These are phyloP conservation scores for Condylura cristata DNA, from an alignment of 2,113 vertebrate genomes.

Conservation along the genomic window DNA sequence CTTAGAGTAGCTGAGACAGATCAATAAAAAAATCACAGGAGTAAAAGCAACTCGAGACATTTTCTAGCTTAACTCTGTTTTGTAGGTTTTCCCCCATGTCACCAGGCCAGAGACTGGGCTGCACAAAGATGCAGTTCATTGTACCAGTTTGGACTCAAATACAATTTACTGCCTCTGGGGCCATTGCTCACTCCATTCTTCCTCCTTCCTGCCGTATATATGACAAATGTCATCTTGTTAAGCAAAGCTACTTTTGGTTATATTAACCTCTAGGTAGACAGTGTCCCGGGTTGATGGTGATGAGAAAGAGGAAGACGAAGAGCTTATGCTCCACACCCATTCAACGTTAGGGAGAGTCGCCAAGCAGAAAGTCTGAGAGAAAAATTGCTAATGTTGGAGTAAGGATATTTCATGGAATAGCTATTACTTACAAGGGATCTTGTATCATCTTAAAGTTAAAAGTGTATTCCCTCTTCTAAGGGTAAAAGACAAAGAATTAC, in stretches of 20 bases:
- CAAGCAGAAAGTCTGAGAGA: not conserved
- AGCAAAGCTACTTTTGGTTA: not conserved
- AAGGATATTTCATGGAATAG: not conserved
- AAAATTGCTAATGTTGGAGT: not conserved
- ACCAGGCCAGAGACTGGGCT: not conserved
- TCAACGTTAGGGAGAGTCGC: not conserved
- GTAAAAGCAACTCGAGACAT: not conserved
- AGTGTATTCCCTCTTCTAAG: not conserved
- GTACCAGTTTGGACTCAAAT: not conserved
- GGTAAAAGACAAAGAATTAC: not conserved
- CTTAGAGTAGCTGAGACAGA: not conserved
- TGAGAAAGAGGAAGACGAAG: not conserved
- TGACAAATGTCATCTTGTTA: not conserved
- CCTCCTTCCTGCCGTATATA: too few relatives aligned
- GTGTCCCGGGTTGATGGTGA: not conserved
- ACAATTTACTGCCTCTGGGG: not conserved
- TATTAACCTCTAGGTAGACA: not conserved
- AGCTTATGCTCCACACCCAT: not conserved
- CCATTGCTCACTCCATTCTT: not conserved
- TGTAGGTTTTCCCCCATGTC: not conserved
- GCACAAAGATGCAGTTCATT: not conserved
- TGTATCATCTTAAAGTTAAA: not conserved
- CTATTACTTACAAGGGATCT: not conserved
- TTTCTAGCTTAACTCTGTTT: not conserved
- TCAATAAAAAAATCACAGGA: constrained; percentile 9